Percentiles rank a stretch among this genome's conserved stretches.
phyloP scores from a whole-genome alignment of 2,113 vertebrate species.

The Butastur rufipennis region DNA sequence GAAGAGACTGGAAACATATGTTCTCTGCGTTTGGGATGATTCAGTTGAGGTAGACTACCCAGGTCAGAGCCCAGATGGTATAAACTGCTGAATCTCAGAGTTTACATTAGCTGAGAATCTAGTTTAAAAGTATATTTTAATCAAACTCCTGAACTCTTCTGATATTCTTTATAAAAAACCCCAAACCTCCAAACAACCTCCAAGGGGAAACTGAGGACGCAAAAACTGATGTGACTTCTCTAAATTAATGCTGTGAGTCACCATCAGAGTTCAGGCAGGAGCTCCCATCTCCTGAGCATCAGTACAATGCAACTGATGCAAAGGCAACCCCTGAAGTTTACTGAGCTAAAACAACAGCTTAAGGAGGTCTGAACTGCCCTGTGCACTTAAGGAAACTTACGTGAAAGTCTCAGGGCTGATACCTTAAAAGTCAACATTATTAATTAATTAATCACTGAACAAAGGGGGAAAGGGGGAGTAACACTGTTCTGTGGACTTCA shows the following conservation, averaged over 20 bases:
- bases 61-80: background rate
- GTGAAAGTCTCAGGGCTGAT: background rate
- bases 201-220: background rate
- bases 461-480: background rate
- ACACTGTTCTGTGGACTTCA: background rate
- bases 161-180: background rate
- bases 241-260: background rate
- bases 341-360: background rate
- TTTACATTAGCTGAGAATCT: background rate
- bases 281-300: background rate
- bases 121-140: background rate
- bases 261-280: background rate
- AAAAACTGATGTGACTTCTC: background rate
- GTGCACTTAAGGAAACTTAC: background rate
- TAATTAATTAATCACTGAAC: background rate
- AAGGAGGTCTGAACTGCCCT: background rate
- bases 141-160: background rate
- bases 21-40: background rate
- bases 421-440: background rate
- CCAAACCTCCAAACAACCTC: background rate
- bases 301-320: background rate
- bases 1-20: background rate
- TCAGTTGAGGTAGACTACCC: background rate
- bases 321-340: background rate
- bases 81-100: slow-evolving; percentile 15